A percentile compares a stretch with the other conserved stretches of the same genome.
phyloP scores from a whole-genome alignment of 2,113 vertebrate species.

The Talpa occidentalis region DNA sequence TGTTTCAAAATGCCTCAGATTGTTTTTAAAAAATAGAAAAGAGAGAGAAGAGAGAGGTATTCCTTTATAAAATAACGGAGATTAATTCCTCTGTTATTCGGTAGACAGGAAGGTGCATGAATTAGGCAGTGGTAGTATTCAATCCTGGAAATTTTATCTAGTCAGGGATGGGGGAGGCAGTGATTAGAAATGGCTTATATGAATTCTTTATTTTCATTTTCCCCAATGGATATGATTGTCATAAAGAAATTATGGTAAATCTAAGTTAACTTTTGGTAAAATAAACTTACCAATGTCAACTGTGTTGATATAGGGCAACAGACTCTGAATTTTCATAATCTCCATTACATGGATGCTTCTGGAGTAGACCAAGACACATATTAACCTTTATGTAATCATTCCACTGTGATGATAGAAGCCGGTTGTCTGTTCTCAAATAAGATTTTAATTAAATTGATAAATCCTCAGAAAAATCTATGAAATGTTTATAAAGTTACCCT shows the following conservation, averaged over 20 bases:
- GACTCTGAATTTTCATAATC: conserved; percentile 60
- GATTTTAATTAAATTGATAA: conserved; percentile 73
- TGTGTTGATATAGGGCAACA: conserved; percentile 15
- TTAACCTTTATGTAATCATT: conserved; percentile 67
- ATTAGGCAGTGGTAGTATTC: neutral
- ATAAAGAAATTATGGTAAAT: conserved; percentile 50
- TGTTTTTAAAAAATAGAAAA: neutral
- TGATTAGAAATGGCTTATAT: neutral
- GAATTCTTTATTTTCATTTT: conserved; percentile 39
- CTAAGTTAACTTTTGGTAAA: conserved; percentile 54
- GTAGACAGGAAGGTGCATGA: neutral
- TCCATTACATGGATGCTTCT: conserved; percentile 39
- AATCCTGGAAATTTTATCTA: neutral
- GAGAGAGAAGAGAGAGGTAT: neutral
- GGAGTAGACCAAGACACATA: conserved; percentile 51
- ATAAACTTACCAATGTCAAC: conserved; percentile 54
- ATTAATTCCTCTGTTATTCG: neutral
- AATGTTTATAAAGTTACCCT: conserved; percentile 38
- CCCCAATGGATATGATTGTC: neutral
- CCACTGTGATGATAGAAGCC: conserved; percentile 50
- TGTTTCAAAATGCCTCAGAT: neutral
- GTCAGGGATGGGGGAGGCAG: neutral
- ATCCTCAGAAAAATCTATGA: conserved; percentile 56
- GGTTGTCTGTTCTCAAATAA: conserved; percentile 59
- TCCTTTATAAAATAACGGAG: neutral